Evolutionary conservation across 2,113 vertebrate species (phyloP).

Genomic region (Cyanoderma ruficeps): DNA sequence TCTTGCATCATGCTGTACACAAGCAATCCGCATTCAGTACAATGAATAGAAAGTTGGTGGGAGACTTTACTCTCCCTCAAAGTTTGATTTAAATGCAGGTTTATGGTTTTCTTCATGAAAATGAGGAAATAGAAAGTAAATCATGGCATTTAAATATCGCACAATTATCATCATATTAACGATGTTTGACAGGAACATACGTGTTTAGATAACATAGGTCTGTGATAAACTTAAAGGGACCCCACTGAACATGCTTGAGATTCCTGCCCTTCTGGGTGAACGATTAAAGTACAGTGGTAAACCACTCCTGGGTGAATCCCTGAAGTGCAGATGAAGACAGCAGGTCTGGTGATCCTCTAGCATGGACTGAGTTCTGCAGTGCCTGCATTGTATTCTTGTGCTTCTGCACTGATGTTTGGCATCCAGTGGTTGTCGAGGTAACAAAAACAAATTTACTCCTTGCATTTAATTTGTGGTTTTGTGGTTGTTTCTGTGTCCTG

Average conservation of each 20-base stretch:
- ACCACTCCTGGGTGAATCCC: neutral
- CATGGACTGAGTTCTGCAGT: neutral
- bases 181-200: neutral
- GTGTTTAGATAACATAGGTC: neutral
- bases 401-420: neutral
- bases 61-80: neutral
- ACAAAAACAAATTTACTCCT: neutral
- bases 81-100: neutral
- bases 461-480: neutral
- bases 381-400: neutral
- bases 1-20: accelerated
- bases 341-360: neutral
- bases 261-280: neutral
- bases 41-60: neutral
- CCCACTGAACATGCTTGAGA: neutral
- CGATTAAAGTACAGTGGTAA: neutral
- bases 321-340: neutral
- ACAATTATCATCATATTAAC: neutral
- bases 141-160: neutral
- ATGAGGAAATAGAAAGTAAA: neutral
- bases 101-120: neutral
- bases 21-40: neutral
- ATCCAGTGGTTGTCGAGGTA: neutral
- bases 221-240: neutral
- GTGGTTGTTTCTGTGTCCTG: neutral